Conservation (phyloP, 1,140 invertebrate genomes). For the Euschistus heros region DNA sequence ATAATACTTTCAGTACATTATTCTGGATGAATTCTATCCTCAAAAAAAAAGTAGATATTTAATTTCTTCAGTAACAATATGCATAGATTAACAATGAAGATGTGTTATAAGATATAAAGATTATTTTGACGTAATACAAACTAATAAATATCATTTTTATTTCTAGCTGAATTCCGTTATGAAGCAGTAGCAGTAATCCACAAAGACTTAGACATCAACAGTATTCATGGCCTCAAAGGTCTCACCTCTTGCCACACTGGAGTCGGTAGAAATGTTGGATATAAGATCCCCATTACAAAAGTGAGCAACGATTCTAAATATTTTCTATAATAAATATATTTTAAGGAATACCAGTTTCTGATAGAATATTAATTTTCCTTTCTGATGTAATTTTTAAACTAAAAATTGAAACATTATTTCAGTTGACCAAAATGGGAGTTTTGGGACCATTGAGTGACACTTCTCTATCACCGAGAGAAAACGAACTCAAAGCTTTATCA, state of each 20-base stretch:
- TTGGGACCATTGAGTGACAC: constrained; percentile 53
- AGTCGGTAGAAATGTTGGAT: constrained; percentile 65
- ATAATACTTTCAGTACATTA: too few species aligned
- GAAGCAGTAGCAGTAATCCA: constrained; percentile 66
- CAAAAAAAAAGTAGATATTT: too few species aligned
- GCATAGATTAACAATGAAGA: too few species aligned
- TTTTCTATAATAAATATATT: background rate
- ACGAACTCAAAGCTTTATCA: constrained; percentile 59
- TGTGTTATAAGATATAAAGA: too few species aligned
- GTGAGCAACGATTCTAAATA: constrained; percentile 31
- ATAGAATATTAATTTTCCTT: too few species aligned
- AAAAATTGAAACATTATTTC: background rate
- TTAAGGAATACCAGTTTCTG: background rate
- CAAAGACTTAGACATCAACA: constrained; percentile 52
- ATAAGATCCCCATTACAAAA: constrained; percentile 45
- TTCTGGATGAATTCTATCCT: too few species aligned
- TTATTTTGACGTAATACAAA: too few species aligned
- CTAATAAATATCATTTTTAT: constrained; percentile 20
- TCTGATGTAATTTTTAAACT: too few species aligned
- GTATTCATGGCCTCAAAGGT: constrained; percentile 51
- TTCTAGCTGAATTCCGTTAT: constrained; percentile 57
- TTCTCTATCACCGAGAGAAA: constrained; percentile 57
- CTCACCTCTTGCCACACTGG: constrained; percentile 70
- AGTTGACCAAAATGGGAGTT: constrained; percentile 54
- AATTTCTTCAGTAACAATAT: too few species aligned